Conservation (phyloP, 2,113 vertebrate species). For the Opisthocomus hoazin region DNA sequence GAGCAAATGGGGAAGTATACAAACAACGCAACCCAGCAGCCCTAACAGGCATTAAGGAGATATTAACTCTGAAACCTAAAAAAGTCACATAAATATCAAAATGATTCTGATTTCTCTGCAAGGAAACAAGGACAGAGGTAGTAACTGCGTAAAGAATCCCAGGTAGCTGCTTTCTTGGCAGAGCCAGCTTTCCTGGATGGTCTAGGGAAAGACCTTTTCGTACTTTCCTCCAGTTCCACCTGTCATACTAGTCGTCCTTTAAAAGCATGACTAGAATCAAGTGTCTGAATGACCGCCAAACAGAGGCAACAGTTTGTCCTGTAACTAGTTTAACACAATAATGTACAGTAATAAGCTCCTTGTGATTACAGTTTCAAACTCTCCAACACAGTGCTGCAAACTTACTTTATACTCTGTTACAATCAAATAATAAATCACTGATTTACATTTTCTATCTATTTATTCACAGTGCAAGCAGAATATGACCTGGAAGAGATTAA, state of each 20-base stretch:
- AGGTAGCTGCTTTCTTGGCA: background rate
- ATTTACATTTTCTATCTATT: conserved; percentile 19
- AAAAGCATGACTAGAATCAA: background rate
- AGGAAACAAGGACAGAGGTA: background rate
- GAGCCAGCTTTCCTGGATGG: background rate
- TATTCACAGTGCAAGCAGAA: conserved; percentile 30
- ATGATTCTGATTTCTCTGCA: background rate
- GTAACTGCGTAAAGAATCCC: background rate
- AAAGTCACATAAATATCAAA: background rate
- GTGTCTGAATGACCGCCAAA: background rate
- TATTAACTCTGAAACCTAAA: background rate
- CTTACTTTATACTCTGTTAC: background rate
- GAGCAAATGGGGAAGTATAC: background rate
- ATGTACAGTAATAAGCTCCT: background rate
- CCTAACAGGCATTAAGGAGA: background rate
- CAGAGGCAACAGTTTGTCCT: background rate
- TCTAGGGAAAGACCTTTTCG: background rate
- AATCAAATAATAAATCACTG: background rate
- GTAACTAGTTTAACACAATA: background rate
- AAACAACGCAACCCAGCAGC: background rate
- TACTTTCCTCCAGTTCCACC: background rate
- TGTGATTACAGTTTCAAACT: background rate
- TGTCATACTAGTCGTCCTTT: background rate
- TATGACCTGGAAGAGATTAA: conserved; percentile 55
- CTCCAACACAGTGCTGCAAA: background rate